Conservation (phyloP, 1,140 invertebrate species). For the Mamestra configurata region DNA sequence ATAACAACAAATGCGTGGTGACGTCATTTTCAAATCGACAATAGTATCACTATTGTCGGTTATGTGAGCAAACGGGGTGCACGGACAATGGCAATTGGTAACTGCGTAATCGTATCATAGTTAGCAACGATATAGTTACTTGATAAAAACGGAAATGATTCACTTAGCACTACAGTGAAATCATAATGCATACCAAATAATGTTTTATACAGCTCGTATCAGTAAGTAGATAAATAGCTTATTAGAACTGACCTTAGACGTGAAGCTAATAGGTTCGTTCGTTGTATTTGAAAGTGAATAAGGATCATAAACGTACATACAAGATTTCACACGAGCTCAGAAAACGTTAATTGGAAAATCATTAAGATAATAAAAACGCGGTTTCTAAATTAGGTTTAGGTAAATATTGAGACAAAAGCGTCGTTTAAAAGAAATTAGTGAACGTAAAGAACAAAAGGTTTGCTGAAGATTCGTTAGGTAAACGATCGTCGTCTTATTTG, state of each 20-base stretch:
- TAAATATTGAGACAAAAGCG: not conserved
- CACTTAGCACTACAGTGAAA: constrained; percentile 16
- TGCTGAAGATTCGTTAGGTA: not conserved
- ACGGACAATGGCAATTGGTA: constrained; percentile 10
- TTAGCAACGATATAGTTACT: constrained; percentile 3
- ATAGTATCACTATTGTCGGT: not conserved
- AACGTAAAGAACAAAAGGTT: not conserved
- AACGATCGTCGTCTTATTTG: not conserved
- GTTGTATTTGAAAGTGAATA: constrained; percentile 15
- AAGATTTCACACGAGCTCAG: constrained; percentile 1
- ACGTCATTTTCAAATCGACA: not conserved
- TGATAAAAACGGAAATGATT: constrained; percentile 32
- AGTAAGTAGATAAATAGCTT: constrained; percentile 6
- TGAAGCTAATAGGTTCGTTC: not conserved
- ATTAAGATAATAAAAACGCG: not conserved
- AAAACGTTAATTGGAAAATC: not conserved
- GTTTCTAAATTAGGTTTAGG: not conserved
- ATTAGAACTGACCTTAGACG: not conserved
- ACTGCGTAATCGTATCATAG: constrained; percentile 1
- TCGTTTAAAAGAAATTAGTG: not conserved
- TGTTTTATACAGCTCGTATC: too few species aligned
- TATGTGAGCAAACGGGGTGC: not conserved
- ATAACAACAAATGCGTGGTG: not conserved
- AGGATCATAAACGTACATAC: not conserved
- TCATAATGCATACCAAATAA: constrained; percentile 5